phyloP scores from a whole-genome alignment of 2,797 vertebrate species.

The Pterois miles region DNA sequence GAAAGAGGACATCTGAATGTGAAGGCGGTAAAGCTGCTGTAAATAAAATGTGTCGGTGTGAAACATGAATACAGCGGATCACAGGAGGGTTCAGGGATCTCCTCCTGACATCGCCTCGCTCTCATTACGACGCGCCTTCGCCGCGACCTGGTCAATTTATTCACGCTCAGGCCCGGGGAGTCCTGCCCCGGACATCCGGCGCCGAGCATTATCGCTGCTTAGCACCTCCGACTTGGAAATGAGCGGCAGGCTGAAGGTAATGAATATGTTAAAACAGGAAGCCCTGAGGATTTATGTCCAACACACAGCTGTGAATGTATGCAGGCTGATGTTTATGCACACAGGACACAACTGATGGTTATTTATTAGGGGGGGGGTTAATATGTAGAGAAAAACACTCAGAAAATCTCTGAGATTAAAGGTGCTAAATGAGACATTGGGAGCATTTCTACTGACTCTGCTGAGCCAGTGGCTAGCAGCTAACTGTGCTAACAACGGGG shows the following conservation, averaged over 20 bases:
- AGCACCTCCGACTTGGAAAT: slow-evolving; percentile 63
- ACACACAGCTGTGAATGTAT: slow-evolving; percentile 45
- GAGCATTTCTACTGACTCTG: too few species aligned
- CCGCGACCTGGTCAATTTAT: slow-evolving; percentile 72
- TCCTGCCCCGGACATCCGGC: slow-evolving; percentile 63
- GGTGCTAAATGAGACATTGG: too few species aligned
- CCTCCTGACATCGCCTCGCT: slow-evolving; percentile 50
- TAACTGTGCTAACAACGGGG: too few species aligned
- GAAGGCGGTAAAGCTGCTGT: neutral
- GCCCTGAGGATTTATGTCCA: slow-evolving; percentile 65
- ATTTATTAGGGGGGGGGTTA: slow-evolving; percentile 39
- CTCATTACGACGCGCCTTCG: slow-evolving; percentile 58
- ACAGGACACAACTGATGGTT: slow-evolving; percentile 32
- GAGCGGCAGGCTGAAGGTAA: slow-evolving; percentile 48
- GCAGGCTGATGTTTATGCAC: slow-evolving; percentile 59
- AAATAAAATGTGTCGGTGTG: slow-evolving; percentile 31
- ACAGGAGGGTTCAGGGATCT: slow-evolving; percentile 45
- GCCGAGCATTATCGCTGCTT: slow-evolving; percentile 53
- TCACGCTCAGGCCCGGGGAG: slow-evolving; percentile 75
- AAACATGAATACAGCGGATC: slow-evolving; percentile 57
- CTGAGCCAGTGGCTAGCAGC: too few species aligned
- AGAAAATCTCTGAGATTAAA: too few species aligned
- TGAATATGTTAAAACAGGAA: slow-evolving; percentile 64
- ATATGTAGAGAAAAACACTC: too few species aligned
- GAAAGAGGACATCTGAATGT: too few species aligned